Evolutionary conservation across 2,888 invertebrate genomes (phyloP).

Genomic region (Quadroppia sp.): DNA sequence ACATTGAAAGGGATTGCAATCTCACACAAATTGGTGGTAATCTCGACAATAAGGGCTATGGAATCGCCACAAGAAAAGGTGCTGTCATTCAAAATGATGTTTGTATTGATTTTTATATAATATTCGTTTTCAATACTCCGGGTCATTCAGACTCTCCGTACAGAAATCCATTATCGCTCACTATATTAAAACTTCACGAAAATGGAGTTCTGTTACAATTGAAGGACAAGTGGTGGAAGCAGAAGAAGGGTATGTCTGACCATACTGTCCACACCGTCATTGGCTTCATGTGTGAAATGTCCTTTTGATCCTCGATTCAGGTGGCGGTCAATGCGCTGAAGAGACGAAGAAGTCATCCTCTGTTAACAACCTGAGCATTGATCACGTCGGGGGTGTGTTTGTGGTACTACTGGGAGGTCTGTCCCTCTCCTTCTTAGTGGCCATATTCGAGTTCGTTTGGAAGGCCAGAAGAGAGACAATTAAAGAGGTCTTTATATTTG

Average conservation of each 20-base stretch:
- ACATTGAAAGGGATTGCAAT: constrained; percentile 55
- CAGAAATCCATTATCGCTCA: constrained; percentile 85
- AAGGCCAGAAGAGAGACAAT: constrained; percentile 83
- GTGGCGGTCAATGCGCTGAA: constrained; percentile 50
- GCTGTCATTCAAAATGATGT: not conserved
- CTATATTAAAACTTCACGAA: constrained; percentile 56
- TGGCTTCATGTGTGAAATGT: constrained; percentile 48
- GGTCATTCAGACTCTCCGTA: constrained; percentile 87
- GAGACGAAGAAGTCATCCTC: constrained; percentile 48
- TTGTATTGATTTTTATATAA: no score
- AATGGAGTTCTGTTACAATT: constrained; percentile 55
- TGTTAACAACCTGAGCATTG: constrained; percentile 85
- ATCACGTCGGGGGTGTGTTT: constrained; percentile 88
- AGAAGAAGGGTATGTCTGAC: constrained; percentile 47
- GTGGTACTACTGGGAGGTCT: constrained; percentile 90
- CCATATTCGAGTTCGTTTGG: constrained; percentile 91
- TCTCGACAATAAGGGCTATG: constrained; percentile 58
- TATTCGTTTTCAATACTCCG: no score
- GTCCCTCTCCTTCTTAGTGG: constrained; percentile 82
- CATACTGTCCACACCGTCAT: constrained; percentile 46
- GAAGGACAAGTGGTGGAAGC: constrained; percentile 58
- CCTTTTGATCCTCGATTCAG: constrained; percentile 43
- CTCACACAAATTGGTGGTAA: constrained; percentile 58
- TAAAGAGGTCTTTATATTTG: constrained; percentile 11
- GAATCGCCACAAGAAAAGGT: constrained; percentile 52